Evolutionary conservation across 2,113 vertebrate genomes (phyloP).

Genomic region (Carassius auratus): DNA sequence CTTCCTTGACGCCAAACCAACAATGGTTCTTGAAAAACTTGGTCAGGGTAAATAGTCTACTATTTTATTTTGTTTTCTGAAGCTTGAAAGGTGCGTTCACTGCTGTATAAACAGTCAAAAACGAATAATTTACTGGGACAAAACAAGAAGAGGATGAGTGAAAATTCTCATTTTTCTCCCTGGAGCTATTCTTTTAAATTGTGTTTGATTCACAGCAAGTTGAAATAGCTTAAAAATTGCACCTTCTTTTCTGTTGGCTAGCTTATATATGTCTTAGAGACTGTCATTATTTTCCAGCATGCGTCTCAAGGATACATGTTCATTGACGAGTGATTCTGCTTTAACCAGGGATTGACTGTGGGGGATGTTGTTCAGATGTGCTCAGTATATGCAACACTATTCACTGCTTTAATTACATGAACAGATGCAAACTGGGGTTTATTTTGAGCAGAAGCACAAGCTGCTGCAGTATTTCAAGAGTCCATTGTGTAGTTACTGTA

Average conservation of each 20-base stretch:
- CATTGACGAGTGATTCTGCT: not conserved
- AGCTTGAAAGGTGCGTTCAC: not conserved
- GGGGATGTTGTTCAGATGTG: not conserved
- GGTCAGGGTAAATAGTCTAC: too few relatives aligned
- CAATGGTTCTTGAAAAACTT: not conserved
- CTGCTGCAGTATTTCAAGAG: not conserved
- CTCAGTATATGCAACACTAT: not conserved
- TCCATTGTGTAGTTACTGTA: constrained; percentile 1
- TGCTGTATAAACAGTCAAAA: not conserved
- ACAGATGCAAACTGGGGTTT: not conserved
- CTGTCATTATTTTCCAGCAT: not conserved
- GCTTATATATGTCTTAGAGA: not conserved
- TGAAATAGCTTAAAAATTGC: not conserved
- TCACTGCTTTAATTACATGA: not conserved
- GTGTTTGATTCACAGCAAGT: not conserved
- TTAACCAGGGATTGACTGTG: not conserved
- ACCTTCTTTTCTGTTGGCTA: not conserved
- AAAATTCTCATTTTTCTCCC: not conserved
- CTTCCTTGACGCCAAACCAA: not conserved
- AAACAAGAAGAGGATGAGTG: not conserved
- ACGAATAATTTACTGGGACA: not conserved
- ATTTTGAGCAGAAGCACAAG: not conserved
- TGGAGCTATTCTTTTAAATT: not conserved
- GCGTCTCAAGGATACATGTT: not conserved
- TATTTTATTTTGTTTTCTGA: not conserved